Evolutionary conservation across 2,888 invertebrate genomes (phyloP).

Genomic region (Archaeoteleia sp.): DNA sequence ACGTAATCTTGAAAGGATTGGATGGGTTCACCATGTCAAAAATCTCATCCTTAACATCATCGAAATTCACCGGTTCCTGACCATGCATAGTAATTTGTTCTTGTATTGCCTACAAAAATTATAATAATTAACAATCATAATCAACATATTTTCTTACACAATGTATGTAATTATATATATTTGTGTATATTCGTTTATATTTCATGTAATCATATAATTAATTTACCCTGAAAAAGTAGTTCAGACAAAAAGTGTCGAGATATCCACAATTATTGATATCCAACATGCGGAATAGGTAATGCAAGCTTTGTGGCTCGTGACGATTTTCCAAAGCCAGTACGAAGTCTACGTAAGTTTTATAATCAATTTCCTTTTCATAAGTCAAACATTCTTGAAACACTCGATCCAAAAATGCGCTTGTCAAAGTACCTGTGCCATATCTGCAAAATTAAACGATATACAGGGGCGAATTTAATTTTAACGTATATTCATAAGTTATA

Average conservation of each 20-base stretch:
- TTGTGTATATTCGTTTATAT: no score
- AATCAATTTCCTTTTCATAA: conserved; percentile 97
- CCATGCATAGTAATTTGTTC: conserved; percentile 91
- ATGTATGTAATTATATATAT: no score
- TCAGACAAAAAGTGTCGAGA: conserved; percentile 91
- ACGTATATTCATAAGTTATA: no score
- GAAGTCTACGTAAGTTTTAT: conserved; percentile 96
- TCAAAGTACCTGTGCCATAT: conserved; percentile 93
- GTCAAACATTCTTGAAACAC: conserved; percentile 97
- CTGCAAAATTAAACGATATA: no score
- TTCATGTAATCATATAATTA: no score
- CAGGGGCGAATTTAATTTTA: conserved; percentile 25
- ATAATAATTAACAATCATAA: conserved; percentile 12
- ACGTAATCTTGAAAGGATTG: conserved; percentile 88
- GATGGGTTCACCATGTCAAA: conserved; percentile 97
- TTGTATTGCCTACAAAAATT: conserved; percentile 84
- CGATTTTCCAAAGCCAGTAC: conserved; percentile 95
- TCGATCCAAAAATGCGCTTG: conserved; percentile 91
- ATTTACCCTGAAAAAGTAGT: conserved; percentile 91
- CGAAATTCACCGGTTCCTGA: conserved; percentile 92
- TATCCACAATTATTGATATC: conserved; percentile 93
- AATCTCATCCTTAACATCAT: conserved; percentile 97
- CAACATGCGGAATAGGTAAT: conserved; percentile 92
- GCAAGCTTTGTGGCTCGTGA: conserved; percentile 91
- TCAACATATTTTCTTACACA: no score